Conservation (phyloP, 2,797 vertebrate genomes). For the Sarcophilus harrisii region DNA sequence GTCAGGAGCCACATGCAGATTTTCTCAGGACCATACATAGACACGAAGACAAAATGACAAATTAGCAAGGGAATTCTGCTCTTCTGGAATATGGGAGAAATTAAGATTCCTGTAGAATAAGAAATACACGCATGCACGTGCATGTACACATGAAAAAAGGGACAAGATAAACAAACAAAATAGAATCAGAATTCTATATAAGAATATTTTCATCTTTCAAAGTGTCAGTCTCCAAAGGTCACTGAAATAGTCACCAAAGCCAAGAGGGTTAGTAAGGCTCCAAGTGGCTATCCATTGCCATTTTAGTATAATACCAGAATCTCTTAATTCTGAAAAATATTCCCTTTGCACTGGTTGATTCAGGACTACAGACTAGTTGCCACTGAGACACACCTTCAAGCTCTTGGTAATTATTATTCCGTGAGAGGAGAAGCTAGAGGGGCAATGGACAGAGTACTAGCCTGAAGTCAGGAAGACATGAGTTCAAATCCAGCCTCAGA, state of each 20-base stretch:
- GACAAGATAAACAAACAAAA: background rate
- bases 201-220: background rate
- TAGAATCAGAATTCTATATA: background rate
- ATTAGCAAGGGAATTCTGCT: background rate
- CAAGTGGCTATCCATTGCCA: background rate
- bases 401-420: background rate
- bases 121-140: background rate
- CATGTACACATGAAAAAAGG: background rate
- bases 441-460: background rate
- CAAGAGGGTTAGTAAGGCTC: background rate
- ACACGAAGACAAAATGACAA: background rate
- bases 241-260: background rate
- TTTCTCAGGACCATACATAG: background rate
- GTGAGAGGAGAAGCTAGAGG: background rate
- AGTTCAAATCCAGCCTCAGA: background rate
- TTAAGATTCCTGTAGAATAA: background rate
- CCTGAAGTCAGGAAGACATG: background rate
- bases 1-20: background rate
- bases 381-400: background rate
- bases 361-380: background rate
- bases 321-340: background rate
- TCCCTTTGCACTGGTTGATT: background rate
- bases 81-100: background rate
- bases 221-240: background rate
- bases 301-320: background rate